Percentiles rank a stretch among this genome's conserved stretches.
Evolutionary conservation across 2,113 vertebrate species (phyloP).

Genomic region (Tauraco erythrolophus): DNA sequence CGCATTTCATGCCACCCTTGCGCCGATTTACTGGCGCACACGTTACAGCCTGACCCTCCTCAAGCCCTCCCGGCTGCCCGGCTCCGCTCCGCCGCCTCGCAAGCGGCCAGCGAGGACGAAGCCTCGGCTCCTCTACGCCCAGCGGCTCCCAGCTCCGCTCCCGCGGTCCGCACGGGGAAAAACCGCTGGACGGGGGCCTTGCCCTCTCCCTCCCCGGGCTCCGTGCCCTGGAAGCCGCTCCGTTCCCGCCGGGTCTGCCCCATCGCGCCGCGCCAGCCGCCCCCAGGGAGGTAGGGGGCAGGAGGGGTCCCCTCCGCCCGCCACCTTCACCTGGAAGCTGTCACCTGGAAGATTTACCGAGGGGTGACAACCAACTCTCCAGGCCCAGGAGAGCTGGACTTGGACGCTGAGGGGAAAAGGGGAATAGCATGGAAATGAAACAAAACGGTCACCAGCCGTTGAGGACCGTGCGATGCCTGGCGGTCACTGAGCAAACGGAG

Average conservation of each 20-base stretch:
- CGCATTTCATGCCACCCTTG: not conserved
- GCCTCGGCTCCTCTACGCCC: not conserved
- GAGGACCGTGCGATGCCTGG: not conserved
- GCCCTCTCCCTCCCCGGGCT: not conserved
- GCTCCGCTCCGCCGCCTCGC: not conserved
- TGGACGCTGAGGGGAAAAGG: not conserved
- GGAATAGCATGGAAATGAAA: not conserved
- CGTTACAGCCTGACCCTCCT: not conserved
- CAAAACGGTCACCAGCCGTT: not conserved
- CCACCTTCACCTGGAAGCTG: not conserved
- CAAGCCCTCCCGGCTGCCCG: not conserved
- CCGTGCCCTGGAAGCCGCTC: not conserved
- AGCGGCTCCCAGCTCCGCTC: not conserved
- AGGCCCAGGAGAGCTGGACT: not conserved
- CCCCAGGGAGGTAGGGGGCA: not conserved
- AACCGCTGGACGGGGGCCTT: not conserved
- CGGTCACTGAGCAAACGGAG: not conserved
- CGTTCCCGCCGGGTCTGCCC: not conserved
- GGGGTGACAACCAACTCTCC: not conserved
- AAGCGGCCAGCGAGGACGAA: not conserved
- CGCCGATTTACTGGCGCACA: not conserved
- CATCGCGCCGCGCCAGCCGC: not conserved
- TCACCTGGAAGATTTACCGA: conserved; percentile 5
- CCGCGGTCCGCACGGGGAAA: not conserved
- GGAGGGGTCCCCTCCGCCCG: not conserved